Percentiles rank a stretch among this genome's conserved stretches.
Evolutionary conservation across 2,888 invertebrate genomes (phyloP).

Genomic region (Glomeris marginata): DNA sequence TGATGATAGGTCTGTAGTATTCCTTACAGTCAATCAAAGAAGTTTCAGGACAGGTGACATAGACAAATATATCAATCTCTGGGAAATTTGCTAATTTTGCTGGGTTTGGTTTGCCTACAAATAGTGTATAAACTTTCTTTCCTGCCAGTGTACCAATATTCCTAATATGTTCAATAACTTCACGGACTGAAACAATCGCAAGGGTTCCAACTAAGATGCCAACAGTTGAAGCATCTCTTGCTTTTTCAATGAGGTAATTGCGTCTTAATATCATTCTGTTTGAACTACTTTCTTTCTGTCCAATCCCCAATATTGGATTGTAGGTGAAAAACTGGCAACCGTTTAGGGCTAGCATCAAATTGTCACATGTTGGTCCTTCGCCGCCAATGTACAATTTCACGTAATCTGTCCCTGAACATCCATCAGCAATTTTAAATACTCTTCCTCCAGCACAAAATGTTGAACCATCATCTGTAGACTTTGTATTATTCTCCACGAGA

Average conservation of each 20-base stretch:
- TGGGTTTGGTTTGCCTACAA: conserved; percentile 86
- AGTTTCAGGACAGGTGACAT: conserved; percentile 83
- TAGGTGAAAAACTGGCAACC: conserved; percentile 28
- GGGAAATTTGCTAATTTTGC: conserved; percentile 91
- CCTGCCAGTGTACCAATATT: conserved; percentile 52
- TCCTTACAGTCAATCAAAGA: conserved; percentile 67
- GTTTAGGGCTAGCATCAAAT: conserved; percentile 35
- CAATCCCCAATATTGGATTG: conserved; percentile 22
- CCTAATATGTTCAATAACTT: conserved; percentile 57
- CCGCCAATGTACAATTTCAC: conserved; percentile 50
- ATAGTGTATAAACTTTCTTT: conserved; percentile 79
- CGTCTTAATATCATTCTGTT: conserved; percentile 58
- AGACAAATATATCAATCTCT: conserved; percentile 82
- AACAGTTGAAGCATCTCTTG: conserved; percentile 72
- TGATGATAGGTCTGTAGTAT: conserved; percentile 76
- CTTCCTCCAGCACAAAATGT: not conserved
- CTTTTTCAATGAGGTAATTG: conserved; percentile 70
- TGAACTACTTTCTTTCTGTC: conserved; percentile 19
- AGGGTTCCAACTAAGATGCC: conserved; percentile 86
- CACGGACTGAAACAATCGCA: conserved; percentile 60
- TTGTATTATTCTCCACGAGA: not conserved
- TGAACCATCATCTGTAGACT: not conserved
- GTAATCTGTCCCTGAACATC: conserved; percentile 34
- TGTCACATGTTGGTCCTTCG: conserved; percentile 47
- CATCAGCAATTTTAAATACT: not conserved